These are phyloP conservation scores for Mustela nigripes DNA, from an alignment of 2,113 vertebrate genomes.

Conservation along the genomic window DNA sequence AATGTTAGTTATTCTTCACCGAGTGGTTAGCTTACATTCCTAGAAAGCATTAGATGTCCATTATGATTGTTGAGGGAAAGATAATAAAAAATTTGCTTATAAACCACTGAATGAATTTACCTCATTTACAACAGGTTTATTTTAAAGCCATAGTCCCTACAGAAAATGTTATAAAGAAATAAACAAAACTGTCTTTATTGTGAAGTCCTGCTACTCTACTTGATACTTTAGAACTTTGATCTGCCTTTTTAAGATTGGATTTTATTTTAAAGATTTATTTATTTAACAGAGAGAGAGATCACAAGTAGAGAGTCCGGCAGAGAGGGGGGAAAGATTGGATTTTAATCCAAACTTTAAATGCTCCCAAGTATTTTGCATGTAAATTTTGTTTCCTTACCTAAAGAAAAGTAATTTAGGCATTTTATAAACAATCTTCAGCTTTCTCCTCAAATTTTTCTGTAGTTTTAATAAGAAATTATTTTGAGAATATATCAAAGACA, in stretches of 20 bases:
- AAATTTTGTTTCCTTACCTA: slow-evolving; percentile 22
- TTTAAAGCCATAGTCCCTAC: slow-evolving; percentile 4
- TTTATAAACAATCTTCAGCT: not conserved
- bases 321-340: not conserved
- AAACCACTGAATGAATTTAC: not conserved
- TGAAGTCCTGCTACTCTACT: not conserved
- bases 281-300: too few species aligned
- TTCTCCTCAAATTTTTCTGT: not conserved
- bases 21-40: not conserved
- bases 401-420: not conserved
- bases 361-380: not conserved
- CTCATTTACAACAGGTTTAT: slow-evolving; percentile 25
- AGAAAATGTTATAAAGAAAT: slow-evolving; percentile 41
- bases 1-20: slow-evolving; percentile 8
- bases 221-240: not conserved
- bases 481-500: slow-evolving; percentile 4
- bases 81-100: not conserved
- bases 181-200: not conserved
- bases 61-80: slow-evolving; percentile 4
- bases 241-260: not conserved
- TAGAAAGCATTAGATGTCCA: not conserved
- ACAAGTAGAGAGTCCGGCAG: too few species aligned
- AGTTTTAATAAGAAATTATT: slow-evolving; percentile 9
- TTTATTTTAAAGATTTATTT: not conserved
- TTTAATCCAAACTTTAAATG: slow-evolving; percentile 62